Evolutionary conservation across 2,113 vertebrate species (phyloP).

Genomic region (Pantherophis guttatus): DNA sequence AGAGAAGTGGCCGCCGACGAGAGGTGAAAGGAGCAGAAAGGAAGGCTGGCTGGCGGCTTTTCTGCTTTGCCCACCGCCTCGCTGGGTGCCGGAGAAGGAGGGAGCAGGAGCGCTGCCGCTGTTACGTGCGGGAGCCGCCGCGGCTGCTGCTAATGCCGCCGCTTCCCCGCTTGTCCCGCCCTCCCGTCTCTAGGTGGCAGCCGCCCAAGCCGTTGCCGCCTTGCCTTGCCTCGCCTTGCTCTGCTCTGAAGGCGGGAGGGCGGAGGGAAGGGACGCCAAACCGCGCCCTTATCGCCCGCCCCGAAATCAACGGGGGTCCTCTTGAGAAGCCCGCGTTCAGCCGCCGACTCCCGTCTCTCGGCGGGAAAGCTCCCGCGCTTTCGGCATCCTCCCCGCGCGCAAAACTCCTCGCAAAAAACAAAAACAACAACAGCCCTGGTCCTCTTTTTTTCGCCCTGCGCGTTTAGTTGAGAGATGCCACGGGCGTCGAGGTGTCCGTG

Average conservation of each 20-base stretch:
- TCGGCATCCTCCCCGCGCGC: not conserved
- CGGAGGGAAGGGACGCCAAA: not conserved
- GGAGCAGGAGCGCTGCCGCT: slow-evolving; percentile 11
- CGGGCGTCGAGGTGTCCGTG: not conserved
- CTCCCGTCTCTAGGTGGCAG: not conserved
- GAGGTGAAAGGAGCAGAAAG: not conserved
- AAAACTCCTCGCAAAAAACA: not conserved
- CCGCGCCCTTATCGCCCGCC: not conserved
- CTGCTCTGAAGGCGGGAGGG: not conserved
- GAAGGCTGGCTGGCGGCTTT: slow-evolving; percentile 35
- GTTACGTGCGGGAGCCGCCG: not conserved
- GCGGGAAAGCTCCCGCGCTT: not conserved
- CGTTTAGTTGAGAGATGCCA: not conserved
- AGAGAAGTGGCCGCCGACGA: not conserved
- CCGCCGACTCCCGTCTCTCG: not conserved
- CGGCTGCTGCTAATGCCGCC: not conserved
- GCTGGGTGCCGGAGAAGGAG: slow-evolving; percentile 12
- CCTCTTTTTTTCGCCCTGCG: not conserved
- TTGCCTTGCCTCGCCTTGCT: not conserved
- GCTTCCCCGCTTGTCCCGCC: slow-evolving; percentile 33
- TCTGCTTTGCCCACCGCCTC: slow-evolving; percentile 60
- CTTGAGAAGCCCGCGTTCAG: not conserved
- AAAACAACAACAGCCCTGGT: not conserved
- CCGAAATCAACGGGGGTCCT: not conserved
- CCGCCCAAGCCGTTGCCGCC: not conserved